These are phyloP conservation scores for Andrena hattorfiana DNA, from an alignment of 2,888 invertebrate species.

Conservation along the genomic window DNA sequence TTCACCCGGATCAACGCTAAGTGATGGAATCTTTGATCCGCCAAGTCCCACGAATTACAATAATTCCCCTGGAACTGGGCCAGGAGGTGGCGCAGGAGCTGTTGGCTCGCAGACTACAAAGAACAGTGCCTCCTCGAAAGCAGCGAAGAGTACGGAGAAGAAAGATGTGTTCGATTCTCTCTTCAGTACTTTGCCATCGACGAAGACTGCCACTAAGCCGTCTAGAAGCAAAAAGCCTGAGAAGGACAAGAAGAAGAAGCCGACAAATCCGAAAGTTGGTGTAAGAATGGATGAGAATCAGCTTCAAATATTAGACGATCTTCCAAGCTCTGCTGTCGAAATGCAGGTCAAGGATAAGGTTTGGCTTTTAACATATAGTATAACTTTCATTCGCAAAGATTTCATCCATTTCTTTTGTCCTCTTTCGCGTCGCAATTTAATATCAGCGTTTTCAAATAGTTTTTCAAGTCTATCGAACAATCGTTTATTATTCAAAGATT, in stretches of 20 bases:
- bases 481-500: background rate
- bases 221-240: conserved; percentile 83
- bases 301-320: conserved; percentile 93
- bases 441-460: conserved; percentile 1
- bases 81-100: conserved; percentile 32
- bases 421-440: no score
- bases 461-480: background rate
- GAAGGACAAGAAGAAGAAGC: conserved; percentile 86
- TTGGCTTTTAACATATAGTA: conserved; percentile 66
- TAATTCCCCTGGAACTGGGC: conserved; percentile 66
- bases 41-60: conserved; percentile 86
- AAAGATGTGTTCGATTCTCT: conserved; percentile 88
- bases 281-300: conserved; percentile 93
- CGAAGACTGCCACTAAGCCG: conserved; percentile 81
- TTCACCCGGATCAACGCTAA: conserved; percentile 95
- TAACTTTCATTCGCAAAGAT: no score
- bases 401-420: no score
- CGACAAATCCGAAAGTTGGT: conserved; percentile 89
- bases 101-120: conserved; percentile 40
- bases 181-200: conserved; percentile 87
- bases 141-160: conserved; percentile 78
- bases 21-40: conserved; percentile 94
- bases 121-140: conserved; percentile 36
- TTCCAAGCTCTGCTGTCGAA: conserved; percentile 97
- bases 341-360: conserved; percentile 98